Evolutionary conservation across 2,113 vertebrate genomes (phyloP), one percentile per base, ranked within the genome.

Genomic region (Anolis carolinensis): DNA sequence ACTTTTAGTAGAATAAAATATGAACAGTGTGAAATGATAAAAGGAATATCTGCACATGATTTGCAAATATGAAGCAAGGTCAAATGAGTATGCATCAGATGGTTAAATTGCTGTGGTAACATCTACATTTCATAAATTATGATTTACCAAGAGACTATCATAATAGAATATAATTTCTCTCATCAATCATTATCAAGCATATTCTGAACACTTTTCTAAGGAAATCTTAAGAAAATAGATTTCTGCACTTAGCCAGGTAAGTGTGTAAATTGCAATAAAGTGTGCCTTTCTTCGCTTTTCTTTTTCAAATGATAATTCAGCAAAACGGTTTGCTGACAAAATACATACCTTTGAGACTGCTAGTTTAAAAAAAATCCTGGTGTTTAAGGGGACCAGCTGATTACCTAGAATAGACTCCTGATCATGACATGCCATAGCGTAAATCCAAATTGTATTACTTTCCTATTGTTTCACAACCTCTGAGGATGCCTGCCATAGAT

Each of bases 1-100:
- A 32, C 50, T 89, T 85, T 55, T 36, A 95, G 65, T 30, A 81
- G 44, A 85, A 48, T 91, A 79, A 94, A 92, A 89, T 72, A 80
- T n/a, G 7, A 74, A 86, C 84, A 88, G 0, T 34, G 34, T 1
- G 7, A n/a, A 14, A 75, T 91, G 81, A 85, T 83, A 3, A 83
- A 92, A 81, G 18, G 83, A 65, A 86, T 90, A 67, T 63, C 5
- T 48, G 62, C 20, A 21, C 10, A 70, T 0, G 0, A 18, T 90
- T 91, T 90, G 27, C 13, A 89, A 90, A 89, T 16, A 30, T 36
- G 85, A 93, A 39, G n/a, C 84, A 86, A 87, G 18, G 18, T 75
- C n/a, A 91, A 90, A 83, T 0, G 0, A 44, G 5, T 27, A 71
- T 82, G 70, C 4, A 2, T n/a, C 79, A 20, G 52, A 44, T 6